Evolutionary conservation across 2,888 invertebrate genomes (phyloP), one percentile per base, ranked within the genome.

Genomic region (Heteropelma amictum): DNA sequence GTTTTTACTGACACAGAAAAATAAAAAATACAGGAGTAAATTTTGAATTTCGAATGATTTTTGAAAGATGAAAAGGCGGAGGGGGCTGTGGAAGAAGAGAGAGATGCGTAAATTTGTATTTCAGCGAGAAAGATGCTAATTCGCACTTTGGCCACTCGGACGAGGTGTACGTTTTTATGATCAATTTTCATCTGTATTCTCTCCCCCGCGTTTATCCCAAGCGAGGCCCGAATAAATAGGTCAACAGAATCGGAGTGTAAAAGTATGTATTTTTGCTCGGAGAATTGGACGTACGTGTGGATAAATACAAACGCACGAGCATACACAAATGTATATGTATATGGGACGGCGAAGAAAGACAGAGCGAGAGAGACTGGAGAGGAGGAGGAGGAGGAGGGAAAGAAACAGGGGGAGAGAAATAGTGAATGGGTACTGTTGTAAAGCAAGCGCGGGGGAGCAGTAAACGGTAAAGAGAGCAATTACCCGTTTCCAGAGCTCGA

Each of bases 231-330:
- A 75, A n/a, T n/a, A n/a, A 69, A 74, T 74, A 61, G 74, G 74
- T 70, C 74, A 74, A 54, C 74, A 17, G 61, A 74, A 74, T 70
- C 64, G 74, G 58, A 60, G 64, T 70, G 69, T 74, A 65, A 70
- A 70, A 70, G 30, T 58, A 74, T 74, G 64, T 74, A 74, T 74
- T 64, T 61, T 45, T 40, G 56, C 42, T 72, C 28, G 68, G 72
- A 75, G 76, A 79, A 79, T 75, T 75, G 76, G 70, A 76, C 74
- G 78, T 72, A 76, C 64, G 51, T 71, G 76, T 19, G 42, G 23
- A 81, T 81, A 82, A 80, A 80, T 74, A 79, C 72, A 79, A 81
- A 77, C 63, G 77, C 12, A 33, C 6, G 38, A 19, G 53, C 35
- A 64, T 51, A 45, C 21, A 47, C 35, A 23, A 7, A 45, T 35